phyloP scores from a whole-genome alignment of 2,113 vertebrate genomes.

The Oxyruncus cristatus region DNA sequence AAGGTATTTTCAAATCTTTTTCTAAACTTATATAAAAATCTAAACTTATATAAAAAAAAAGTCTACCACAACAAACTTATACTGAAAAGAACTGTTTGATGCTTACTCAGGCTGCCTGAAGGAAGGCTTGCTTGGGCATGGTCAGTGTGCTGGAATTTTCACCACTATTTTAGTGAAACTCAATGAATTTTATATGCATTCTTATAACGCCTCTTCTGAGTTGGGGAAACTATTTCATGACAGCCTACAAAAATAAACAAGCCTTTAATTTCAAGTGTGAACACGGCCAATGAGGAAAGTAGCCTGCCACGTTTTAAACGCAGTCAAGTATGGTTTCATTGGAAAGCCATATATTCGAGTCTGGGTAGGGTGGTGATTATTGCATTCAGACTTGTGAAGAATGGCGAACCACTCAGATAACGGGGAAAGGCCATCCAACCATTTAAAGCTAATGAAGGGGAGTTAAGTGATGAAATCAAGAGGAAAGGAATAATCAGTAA shows the following conservation, averaged over 20 bases:
- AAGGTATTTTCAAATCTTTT: not conserved
- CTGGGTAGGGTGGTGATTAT: not conserved
- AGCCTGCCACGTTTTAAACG: not conserved
- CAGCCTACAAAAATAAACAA: not conserved
- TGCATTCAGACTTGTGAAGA: not conserved
- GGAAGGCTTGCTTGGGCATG: not conserved
- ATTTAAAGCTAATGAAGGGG: not conserved
- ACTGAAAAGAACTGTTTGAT: not conserved
- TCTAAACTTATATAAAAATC: not conserved
- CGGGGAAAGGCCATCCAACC: not conserved
- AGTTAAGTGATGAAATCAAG: not conserved
- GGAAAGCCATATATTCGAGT: not conserved
- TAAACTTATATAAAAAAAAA: no score
- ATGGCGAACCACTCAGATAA: not conserved
- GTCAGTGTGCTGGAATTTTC: not conserved
- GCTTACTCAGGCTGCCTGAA: not conserved
- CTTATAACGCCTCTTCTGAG: not conserved
- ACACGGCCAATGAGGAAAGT: not conserved
- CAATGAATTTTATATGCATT: not conserved
- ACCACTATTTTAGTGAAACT: not conserved
- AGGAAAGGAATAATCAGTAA: not conserved
- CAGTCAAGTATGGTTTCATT: not conserved
- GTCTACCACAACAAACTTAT: accelerated
- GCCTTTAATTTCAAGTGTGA: not conserved
- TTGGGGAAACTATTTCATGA: not conserved